Conservation (phyloP, 2,888 invertebrate species). For the Luperina testacea region DNA sequence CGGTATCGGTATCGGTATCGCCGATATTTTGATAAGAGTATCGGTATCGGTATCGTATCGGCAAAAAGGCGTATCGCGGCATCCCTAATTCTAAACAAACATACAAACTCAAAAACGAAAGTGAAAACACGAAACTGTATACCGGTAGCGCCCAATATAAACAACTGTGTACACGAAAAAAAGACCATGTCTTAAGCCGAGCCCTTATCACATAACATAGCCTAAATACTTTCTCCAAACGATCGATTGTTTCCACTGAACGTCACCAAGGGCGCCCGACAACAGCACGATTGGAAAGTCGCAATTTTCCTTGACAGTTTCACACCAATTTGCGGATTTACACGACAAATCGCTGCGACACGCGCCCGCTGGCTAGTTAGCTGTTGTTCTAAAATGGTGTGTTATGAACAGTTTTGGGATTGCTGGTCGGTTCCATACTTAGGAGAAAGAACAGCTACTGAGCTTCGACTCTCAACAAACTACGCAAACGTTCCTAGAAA, state of each 20-base stretch:
- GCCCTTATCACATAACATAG: constrained; percentile 48
- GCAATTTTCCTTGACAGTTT: constrained; percentile 74
- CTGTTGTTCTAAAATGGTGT: constrained; percentile 26
- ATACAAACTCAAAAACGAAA: constrained; percentile 46
- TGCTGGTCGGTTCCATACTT: neutral
- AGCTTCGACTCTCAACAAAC: neutral
- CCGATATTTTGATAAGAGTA: no score
- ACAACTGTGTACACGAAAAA: constrained; percentile 41
- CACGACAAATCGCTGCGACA: constrained; percentile 75
- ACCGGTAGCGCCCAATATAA: constrained; percentile 58
- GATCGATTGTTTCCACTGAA: constrained; percentile 78
- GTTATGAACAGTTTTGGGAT: constrained; percentile 26
- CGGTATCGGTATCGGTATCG: no score
- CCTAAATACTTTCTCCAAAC: constrained; percentile 76
- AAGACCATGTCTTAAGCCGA: constrained; percentile 31
- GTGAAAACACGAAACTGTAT: constrained; percentile 50
- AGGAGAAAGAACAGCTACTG: neutral
- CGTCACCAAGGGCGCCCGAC: constrained; percentile 67
- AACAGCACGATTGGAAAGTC: constrained; percentile 67
- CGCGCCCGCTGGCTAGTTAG: constrained; percentile 58
- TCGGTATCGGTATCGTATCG: no score
- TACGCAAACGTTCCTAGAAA: neutral
- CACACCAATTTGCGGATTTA: constrained; percentile 80
- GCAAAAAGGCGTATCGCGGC: no score
- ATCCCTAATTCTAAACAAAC: constrained; percentile 51